Base-by-base conservation (phyloP, 2,113 vertebrate genomes). In the Orientallactaga bullata region DNA sequence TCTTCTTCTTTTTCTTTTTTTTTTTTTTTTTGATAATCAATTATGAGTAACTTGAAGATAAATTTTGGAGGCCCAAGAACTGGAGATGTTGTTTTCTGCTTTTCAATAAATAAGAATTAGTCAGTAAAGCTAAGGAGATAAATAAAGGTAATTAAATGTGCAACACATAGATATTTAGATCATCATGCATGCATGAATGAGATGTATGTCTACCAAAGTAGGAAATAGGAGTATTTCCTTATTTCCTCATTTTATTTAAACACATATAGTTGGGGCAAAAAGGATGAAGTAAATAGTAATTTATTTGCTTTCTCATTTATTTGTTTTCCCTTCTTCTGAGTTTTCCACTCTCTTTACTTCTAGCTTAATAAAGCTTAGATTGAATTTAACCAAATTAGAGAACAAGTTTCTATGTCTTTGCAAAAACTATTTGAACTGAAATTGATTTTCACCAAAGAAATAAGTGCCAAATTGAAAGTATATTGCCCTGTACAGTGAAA, bases 1-100 rank as follows among this genome's bases (percentile, higher is more conserved):
- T 24, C 8, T 23, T n/a, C n/a, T n/a, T n/a, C n/a, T n/a, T n/a
- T n/a, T n/a, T n/a, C n/a, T n/a, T n/a, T n/a, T n/a, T n/a, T n/a
- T n/a, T n/a, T n/a, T n/a, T n/a, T n/a, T 17, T 9, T 2, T 8
- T 15, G 32, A 5, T 39, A 8, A 28, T 55, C 58, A 10, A 0
- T 23, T 78, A 3, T 26, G 35, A 83, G 26, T 24, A 9, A 10
- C 39, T 37, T 24, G 24, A 78, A 12, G 39, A 20, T 32, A 24
- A 12, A 23, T 71, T 37, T 81, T 30, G 51, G n/a, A n/a, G 51
- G n/a, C 4, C 66, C 23, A 20, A 30, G 51, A 65, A 12, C 10
- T 15, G 39, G 8, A 32, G 21, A 63, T 65, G 16, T 28, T 28
- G 3, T 76, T 82, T 74, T 35, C 47, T 32, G 30, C 7, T 51